Evolutionary conservation across 2,888 invertebrate genomes (phyloP).

Genomic region (Ectemnius cavifrons): DNA sequence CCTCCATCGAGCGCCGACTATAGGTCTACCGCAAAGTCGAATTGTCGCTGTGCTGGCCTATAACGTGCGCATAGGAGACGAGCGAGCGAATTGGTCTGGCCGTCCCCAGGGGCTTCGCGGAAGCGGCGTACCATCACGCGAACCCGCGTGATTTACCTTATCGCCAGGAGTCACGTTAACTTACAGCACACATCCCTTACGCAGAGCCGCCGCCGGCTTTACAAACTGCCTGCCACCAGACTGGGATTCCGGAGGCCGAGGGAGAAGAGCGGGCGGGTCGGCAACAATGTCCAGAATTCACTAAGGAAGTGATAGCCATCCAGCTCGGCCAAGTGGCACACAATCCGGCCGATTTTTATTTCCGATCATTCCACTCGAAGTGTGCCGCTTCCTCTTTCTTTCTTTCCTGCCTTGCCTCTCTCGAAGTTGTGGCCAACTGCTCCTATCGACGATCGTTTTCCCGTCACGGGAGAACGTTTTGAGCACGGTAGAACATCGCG

Average conservation of each 20-base stretch:
- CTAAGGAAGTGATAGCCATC: conserved; percentile 9
- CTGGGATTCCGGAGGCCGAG: background rate
- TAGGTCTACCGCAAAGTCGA: too few relatives aligned
- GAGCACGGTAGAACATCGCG: background rate
- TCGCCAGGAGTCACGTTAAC: conserved; percentile 27
- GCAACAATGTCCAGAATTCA: conserved; percentile 14
- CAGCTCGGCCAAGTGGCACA: too few relatives aligned
- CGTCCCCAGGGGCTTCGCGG: conserved; percentile 11
- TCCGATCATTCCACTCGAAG: conserved; percentile 18
- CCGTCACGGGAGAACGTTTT: too few relatives aligned
- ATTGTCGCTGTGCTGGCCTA: too few relatives aligned
- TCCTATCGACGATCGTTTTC: too few relatives aligned
- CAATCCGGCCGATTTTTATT: conserved; percentile 42
- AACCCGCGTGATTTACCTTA: conserved; percentile 40
- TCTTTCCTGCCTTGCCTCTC: conserved; percentile 14
- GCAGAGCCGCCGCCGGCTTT: conserved; percentile 5
- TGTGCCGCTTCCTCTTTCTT: conserved; percentile 17
- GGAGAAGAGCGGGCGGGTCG: background rate
- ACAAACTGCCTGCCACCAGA: background rate
- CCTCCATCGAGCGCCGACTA: background rate
- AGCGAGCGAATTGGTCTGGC: background rate
- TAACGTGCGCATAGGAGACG: too few relatives aligned
- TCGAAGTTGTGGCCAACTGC: too few relatives aligned
- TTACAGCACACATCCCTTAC: conserved; percentile 7
- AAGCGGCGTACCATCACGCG: conserved; percentile 34